phyloP scores from a whole-genome alignment of 2,888 invertebrate genomes.

The Tromatobia lineatoria region DNA sequence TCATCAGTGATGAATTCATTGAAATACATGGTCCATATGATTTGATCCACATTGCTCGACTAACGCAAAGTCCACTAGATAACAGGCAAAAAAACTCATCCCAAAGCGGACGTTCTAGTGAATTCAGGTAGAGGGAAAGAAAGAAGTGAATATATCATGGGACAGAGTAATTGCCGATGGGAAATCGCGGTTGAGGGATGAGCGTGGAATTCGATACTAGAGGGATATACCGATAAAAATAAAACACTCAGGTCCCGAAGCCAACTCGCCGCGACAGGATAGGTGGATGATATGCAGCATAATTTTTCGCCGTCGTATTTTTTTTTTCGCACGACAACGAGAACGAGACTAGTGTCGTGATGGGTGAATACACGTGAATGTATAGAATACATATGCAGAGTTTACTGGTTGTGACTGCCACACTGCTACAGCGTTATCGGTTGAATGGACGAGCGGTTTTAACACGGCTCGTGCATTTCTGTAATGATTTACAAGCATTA shows the following conservation, averaged over 20 bases:
- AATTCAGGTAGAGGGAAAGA: background rate
- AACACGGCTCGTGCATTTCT: conserved; percentile 81
- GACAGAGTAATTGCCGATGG: conserved; percentile 29
- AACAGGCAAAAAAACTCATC: background rate
- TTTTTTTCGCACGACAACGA: conserved; percentile 36
- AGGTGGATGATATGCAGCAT: conserved; percentile 59
- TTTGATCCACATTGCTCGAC: background rate
- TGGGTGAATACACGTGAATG: conserved; percentile 25
- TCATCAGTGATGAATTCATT: background rate
- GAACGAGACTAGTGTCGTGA: conserved; percentile 50
- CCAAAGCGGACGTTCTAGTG: background rate
- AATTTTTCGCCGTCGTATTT: conserved; percentile 56
- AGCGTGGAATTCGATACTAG: conserved; percentile 31
- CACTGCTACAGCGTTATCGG: conserved; percentile 64
- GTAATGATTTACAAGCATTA: conserved; percentile 85
- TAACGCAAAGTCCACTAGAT: background rate
- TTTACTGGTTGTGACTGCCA: conserved; percentile 50
- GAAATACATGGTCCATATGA: background rate
- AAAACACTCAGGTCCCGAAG: conserved; percentile 53
- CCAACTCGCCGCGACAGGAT: conserved; percentile 37
- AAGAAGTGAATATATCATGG: conserved; percentile 20
- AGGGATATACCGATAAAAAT: conserved; percentile 49
- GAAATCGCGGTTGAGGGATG: conserved; percentile 45
- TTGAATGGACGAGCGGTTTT: conserved; percentile 75
- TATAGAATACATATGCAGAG: conserved; percentile 14